Evolutionary conservation across 2,113 vertebrate genomes (phyloP).

Genomic region (Corynorhinus townsendii): DNA sequence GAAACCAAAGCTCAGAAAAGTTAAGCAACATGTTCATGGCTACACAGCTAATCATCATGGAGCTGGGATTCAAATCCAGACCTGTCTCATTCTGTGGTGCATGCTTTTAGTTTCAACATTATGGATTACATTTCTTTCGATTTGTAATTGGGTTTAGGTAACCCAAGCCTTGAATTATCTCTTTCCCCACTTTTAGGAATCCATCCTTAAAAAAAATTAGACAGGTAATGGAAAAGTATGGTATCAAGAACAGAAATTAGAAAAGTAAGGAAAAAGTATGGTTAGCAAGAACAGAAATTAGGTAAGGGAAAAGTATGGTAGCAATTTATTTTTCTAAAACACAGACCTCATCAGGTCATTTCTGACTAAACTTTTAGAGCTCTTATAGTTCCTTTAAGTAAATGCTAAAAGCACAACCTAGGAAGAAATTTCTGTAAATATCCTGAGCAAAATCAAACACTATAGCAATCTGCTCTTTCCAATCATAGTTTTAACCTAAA

Average conservation of each 20-base stretch:
- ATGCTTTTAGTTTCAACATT: not conserved
- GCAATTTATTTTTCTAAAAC: conserved; percentile 9
- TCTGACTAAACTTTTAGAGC: conserved; percentile 40
- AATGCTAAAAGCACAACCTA: conserved; percentile 37
- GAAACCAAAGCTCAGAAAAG: not conserved
- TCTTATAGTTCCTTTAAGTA: conserved; percentile 56
- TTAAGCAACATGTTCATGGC: not conserved
- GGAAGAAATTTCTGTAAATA: conserved; percentile 62
- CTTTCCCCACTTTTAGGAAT: not conserved
- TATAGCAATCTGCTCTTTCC: not conserved
- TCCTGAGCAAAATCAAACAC: conserved; percentile 34
- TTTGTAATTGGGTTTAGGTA: not conserved
- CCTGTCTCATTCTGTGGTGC: not conserved
- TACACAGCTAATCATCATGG: not conserved
- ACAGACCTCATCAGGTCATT: conserved; percentile 39
- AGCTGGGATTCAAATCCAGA: not conserved
- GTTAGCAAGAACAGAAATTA: not conserved
- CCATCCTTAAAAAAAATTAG: not conserved
- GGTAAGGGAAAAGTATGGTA: not conserved
- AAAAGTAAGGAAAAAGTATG: not conserved
- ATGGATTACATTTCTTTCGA: not conserved
- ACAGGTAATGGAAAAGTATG: not conserved
- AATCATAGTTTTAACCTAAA: conserved; percentile 18
- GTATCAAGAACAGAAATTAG: not conserved
- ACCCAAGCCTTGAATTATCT: not conserved